Evolutionary conservation across 2,113 vertebrate genomes (phyloP).

Genomic region (Brienomyrus longianalis): DNA sequence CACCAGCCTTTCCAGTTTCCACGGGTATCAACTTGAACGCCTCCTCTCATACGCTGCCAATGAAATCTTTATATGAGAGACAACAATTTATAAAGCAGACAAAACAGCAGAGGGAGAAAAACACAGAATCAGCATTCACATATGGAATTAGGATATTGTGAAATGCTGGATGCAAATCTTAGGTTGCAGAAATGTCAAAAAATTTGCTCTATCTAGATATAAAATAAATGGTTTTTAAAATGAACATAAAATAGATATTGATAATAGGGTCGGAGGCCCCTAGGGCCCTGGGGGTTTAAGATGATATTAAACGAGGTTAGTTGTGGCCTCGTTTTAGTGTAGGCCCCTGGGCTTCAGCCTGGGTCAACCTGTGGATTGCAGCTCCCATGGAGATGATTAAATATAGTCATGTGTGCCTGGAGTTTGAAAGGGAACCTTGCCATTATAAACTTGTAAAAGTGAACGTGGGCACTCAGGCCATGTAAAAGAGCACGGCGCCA

Average conservation of each 20-base stretch:
- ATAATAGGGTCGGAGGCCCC: neutral
- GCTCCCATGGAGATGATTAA: neutral
- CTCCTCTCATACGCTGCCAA: conserved; percentile 88
- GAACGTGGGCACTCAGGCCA: conserved; percentile 85
- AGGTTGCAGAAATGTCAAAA: neutral
- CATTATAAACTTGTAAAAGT: conserved; percentile 96
- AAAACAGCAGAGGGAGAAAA: neutral
- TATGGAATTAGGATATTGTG: neutral
- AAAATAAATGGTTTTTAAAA: neutral
- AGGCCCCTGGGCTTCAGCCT: neutral
- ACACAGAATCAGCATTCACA: neutral
- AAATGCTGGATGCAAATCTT: neutral
- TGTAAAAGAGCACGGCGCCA: conserved; percentile 36
- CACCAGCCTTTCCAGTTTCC: conserved; percentile 81
- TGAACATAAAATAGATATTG: neutral
- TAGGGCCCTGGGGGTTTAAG: neutral
- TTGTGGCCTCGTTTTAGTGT: neutral
- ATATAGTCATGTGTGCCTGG: conserved; percentile 41
- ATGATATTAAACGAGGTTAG: neutral
- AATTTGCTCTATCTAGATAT: neutral
- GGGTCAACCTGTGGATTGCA: neutral
- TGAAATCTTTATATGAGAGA: conserved; percentile 74
- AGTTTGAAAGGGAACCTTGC: conserved; percentile 76
- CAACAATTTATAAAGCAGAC: neutral
- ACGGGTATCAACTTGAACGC: conserved; percentile 84